A percentile compares a stretch with the other conserved stretches of the same genome.
These are phyloP conservation scores for Camponotus pennsylvanicus DNA, from an alignment of 1,140 invertebrate species.

Conservation along the genomic window DNA sequence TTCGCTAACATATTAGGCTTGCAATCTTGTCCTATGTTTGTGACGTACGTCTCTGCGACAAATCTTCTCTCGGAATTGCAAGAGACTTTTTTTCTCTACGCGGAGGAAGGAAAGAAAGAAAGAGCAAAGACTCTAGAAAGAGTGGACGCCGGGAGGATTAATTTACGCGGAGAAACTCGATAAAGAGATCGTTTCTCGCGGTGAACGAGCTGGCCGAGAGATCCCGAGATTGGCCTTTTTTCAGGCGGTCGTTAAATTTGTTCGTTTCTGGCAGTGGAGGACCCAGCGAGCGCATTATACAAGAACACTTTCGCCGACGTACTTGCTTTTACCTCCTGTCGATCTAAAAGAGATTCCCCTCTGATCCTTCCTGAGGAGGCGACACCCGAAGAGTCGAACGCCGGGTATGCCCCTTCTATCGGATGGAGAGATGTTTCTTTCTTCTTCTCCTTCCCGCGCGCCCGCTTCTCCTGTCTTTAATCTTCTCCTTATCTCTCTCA, in stretches of 20 bases:
- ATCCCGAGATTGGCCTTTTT: conserved; percentile 26
- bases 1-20: not conserved
- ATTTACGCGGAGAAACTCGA: conserved; percentile 43
- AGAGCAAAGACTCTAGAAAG: not conserved
- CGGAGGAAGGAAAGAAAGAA: no score
- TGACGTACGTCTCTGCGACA: not conserved
- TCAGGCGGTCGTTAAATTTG: conserved; percentile 74
- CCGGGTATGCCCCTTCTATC: conserved; percentile 72
- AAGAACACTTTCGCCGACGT: conserved; percentile 84
- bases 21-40: not conserved
- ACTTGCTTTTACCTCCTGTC: conserved; percentile 78
- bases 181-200: conserved; percentile 35
- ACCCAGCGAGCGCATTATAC: conserved; percentile 69
- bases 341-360: conserved; percentile 70
- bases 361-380: conserved; percentile 21
- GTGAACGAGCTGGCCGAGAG: conserved; percentile 6
- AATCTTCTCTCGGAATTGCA: not conserved
- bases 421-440: not conserved
- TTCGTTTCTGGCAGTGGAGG: conserved; percentile 74
- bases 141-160: not conserved
- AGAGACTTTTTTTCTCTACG: not conserved
- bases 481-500: conserved; percentile 38
- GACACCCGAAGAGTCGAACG: conserved; percentile 67
- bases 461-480: conserved; percentile 3
- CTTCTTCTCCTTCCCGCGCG: conserved; percentile 46